These are phyloP conservation scores for Stratiolaelaps scimitus DNA, from an alignment of 1,140 invertebrate genomes.

Conservation along the genomic window DNA sequence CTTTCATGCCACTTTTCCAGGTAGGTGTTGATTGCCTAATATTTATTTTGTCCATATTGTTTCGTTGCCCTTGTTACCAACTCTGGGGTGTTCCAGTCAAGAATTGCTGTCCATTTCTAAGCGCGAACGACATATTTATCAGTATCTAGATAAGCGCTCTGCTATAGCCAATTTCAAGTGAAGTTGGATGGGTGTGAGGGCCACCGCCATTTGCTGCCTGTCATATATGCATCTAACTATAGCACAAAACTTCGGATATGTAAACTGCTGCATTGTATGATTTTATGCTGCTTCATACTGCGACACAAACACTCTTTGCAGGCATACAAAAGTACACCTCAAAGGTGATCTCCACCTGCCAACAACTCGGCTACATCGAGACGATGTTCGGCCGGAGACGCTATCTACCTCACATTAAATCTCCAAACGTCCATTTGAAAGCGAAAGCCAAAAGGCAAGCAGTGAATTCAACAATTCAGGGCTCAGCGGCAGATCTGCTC, in stretches of 20 bases:
- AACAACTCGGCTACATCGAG: conserved; percentile 60
- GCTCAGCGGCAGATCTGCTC: conserved; percentile 84
- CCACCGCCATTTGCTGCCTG: too few species aligned
- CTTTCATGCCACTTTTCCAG: conserved; percentile 70
- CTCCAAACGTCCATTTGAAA: conserved; percentile 48
- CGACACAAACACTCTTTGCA: conserved; percentile 35
- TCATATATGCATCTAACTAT: too few species aligned
- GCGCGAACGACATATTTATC: too few species aligned
- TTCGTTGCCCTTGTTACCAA: conserved; percentile 10
- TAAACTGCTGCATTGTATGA: too few species aligned
- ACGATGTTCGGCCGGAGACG: conserved; percentile 66
- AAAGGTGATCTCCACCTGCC: conserved; percentile 54
- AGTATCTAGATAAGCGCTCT: too few species aligned
- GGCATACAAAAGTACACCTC: conserved; percentile 52
- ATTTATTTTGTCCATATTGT: background rate
- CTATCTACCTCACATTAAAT: conserved; percentile 62
- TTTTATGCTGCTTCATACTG: too few species aligned
- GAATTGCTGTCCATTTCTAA: too few species aligned
- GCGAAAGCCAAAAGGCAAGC: conserved; percentile 85
- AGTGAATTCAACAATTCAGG: conserved; percentile 86
- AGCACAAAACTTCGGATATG: too few species aligned
- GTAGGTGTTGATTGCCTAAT: conserved; percentile 37
- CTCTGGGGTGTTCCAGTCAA: too few species aligned
- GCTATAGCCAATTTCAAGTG: too few species aligned
- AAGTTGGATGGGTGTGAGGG: too few species aligned